Evolutionary conservation across 2,113 vertebrate genomes (phyloP).

Genomic region (Pygathrix nemaeus): DNA sequence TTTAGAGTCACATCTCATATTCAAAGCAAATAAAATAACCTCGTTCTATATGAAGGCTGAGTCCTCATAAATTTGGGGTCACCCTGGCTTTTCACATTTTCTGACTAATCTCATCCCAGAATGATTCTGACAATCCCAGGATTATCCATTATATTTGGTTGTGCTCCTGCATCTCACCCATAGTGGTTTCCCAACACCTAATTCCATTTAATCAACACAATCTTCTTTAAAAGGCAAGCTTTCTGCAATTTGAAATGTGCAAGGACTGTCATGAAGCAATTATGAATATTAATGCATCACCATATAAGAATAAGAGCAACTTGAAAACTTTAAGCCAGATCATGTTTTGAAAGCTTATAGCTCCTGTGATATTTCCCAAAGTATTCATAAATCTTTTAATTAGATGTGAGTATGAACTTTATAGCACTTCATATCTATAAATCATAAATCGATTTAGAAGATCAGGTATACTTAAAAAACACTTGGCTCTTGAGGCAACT

Average conservation of each 20-base stretch:
- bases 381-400: slow-evolving; percentile 83
- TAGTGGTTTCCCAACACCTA: slow-evolving; percentile 77
- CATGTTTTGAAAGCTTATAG: slow-evolving; percentile 79
- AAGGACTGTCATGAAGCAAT: slow-evolving; percentile 79
- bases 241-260: slow-evolving; percentile 73
- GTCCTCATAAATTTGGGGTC: slow-evolving; percentile 55
- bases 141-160: slow-evolving; percentile 52
- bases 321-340: slow-evolving; percentile 79
- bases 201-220: slow-evolving; percentile 81
- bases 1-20: slow-evolving; percentile 41
- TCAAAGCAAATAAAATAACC: slow-evolving; percentile 53
- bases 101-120: slow-evolving; percentile 54
- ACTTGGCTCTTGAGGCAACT: slow-evolving; percentile 43
- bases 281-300: slow-evolving; percentile 83
- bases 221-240: slow-evolving; percentile 79
- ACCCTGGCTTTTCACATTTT: slow-evolving; percentile 54
- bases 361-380: slow-evolving; percentile 72
- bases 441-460: slow-evolving; percentile 71
- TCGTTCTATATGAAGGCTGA: not conserved
- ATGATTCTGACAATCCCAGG: slow-evolving; percentile 41
- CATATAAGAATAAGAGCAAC: slow-evolving; percentile 78
- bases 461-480: slow-evolving; percentile 48
- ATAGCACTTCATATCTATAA: slow-evolving; percentile 70
- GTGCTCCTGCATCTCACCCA: slow-evolving; percentile 51
- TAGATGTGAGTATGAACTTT: slow-evolving; percentile 79